phyloP scores from a whole-genome alignment of 2,888 invertebrate species.

The Thecocarcelia acutangulata region DNA sequence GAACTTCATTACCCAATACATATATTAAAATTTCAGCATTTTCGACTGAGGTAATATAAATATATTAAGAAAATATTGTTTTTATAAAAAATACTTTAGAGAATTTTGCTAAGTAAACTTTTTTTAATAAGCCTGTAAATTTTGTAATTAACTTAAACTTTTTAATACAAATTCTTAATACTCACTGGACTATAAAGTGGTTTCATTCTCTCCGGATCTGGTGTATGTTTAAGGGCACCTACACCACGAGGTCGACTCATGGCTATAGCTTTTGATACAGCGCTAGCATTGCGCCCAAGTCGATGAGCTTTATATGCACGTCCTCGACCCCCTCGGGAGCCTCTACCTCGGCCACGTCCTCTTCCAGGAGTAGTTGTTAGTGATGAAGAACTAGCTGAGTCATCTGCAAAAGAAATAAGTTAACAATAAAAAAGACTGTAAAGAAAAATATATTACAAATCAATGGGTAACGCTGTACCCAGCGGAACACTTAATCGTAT shows the following conservation, averaged over 20 bases:
- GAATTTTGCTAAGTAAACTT: too few species aligned
- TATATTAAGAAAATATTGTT: too few species aligned
- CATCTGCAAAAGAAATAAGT: constrained; percentile 60
- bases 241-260: constrained; percentile 78
- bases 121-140: too few species aligned
- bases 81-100: too few species aligned
- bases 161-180: constrained; percentile 36
- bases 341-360: constrained; percentile 75
- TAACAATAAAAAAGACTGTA: not conserved
- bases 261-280: constrained; percentile 77
- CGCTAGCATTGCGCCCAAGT: constrained; percentile 79
- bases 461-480: too few species aligned
- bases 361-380: constrained; percentile 72
- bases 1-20: too few species aligned
- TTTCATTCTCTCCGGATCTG: constrained; percentile 79
- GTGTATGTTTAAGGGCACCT: constrained; percentile 79
- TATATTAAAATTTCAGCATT: too few species aligned
- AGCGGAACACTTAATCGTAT: too few species aligned
- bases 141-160: too few species aligned
- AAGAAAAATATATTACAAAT: not conserved
- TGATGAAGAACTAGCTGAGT: constrained; percentile 69
- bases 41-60: too few species aligned
- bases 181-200: constrained; percentile 80
- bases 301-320: constrained; percentile 76
- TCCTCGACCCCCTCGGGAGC: constrained; percentile 74